phyloP scores from a whole-genome alignment of 1,140 invertebrate species.

The Aleiodes sp. region DNA sequence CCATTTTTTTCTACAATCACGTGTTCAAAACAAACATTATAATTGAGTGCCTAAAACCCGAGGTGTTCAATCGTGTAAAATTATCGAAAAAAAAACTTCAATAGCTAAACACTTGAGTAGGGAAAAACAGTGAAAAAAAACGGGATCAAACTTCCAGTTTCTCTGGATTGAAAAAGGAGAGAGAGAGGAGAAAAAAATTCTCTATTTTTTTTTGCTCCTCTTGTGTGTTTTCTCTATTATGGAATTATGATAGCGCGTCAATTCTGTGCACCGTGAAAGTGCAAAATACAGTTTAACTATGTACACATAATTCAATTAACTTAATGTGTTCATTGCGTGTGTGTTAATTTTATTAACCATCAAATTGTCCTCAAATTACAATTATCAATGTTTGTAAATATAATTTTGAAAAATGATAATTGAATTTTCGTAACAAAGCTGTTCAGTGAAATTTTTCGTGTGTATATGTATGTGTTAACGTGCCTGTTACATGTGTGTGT shows the following conservation, averaged over 20 bases:
- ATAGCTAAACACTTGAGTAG: background rate
- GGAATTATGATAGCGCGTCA: conserved; percentile 42
- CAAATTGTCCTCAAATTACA: conserved; percentile 48
- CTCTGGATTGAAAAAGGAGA: background rate
- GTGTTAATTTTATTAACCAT: conserved; percentile 49
- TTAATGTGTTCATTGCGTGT: conserved; percentile 49
- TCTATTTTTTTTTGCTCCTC: conserved; percentile 22
- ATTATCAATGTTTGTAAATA: conserved; percentile 33
- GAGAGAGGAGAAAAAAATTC: background rate
- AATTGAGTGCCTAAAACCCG: conserved; percentile 13
- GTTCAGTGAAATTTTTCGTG: background rate
- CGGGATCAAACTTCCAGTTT: background rate
- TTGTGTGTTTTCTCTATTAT: conserved; percentile 33
- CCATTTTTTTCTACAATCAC: conserved; percentile 18
- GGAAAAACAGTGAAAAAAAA: background rate
- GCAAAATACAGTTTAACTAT: no score
- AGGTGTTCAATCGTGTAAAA: background rate
- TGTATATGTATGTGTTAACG: no score
- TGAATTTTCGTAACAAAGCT: background rate
- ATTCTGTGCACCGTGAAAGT: conserved; percentile 52
- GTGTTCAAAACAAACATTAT: conserved; percentile 21
- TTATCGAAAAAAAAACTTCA: background rate
- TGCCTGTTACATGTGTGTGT: no score
- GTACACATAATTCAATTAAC: conserved; percentile 45
- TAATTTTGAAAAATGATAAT: background rate